Evolutionary conservation across 1,140 invertebrate species (phyloP).

Genomic region (Gonioctena quinquepunctata): DNA sequence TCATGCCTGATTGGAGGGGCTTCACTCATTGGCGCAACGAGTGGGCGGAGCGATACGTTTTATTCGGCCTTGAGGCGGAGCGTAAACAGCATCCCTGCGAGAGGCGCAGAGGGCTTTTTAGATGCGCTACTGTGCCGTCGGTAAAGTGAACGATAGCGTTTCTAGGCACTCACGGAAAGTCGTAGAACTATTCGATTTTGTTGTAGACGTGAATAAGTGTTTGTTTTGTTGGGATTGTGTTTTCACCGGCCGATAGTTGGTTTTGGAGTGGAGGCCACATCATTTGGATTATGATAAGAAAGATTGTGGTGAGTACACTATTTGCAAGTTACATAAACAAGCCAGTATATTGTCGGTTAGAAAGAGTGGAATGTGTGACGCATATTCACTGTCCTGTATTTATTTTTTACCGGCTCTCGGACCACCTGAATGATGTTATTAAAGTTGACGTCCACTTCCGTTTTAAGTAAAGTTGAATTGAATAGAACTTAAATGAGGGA

Average conservation of each 20-base stretch:
- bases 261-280: neutral
- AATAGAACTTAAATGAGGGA: too few species aligned
- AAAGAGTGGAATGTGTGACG: too few species aligned
- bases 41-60: conserved; percentile 19
- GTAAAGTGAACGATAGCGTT: conserved; percentile 27
- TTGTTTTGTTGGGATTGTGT: neutral
- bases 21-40: conserved; percentile 11
- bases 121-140: conserved; percentile 31
- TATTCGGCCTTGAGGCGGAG: conserved; percentile 31
- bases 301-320: neutral
- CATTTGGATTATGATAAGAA: neutral
- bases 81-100: conserved; percentile 45
- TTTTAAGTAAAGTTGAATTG: too few species aligned
- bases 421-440: too few species aligned
- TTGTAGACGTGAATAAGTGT: neutral
- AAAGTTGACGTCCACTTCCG: too few species aligned
- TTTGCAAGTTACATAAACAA: too few species aligned
- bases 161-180: conserved; percentile 8
- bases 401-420: too few species aligned
- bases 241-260: conserved; percentile 2
- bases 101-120: conserved; percentile 36
- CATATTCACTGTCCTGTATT: too few species aligned
- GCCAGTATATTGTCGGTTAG: too few species aligned
- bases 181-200: neutral
- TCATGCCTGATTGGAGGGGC: conserved; percentile 40